Percentiles rank a stretch among this genome's conserved stretches.
These are phyloP conservation scores for Platalea minor DNA, from an alignment of 2,797 vertebrate species.

Conservation along the genomic window DNA sequence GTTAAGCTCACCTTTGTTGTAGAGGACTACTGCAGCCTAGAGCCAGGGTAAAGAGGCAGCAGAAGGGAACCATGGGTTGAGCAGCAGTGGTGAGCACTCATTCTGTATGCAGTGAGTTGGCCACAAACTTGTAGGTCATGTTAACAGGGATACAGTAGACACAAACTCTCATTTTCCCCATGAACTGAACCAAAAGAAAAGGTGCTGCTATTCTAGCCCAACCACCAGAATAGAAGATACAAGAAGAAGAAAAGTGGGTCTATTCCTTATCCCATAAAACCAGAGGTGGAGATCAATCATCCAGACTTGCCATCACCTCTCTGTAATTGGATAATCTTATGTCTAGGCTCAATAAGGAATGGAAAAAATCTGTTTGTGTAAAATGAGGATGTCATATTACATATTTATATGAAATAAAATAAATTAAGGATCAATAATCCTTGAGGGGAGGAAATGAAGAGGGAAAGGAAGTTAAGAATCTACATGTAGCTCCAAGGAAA, in stretches of 20 bases:
- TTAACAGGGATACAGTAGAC: background rate
- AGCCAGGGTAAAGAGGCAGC: background rate
- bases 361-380: background rate
- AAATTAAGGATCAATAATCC: background rate
- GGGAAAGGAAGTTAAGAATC: background rate
- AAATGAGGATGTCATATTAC: background rate
- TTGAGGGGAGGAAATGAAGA: background rate
- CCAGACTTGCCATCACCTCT: background rate
- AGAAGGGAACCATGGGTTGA: accelerated
- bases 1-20: background rate
- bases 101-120: background rate
- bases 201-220: background rate
- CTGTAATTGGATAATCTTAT: background rate
- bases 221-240: background rate
- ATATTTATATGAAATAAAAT: background rate
- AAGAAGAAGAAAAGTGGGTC: background rate
- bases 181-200: background rate
- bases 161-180: background rate
- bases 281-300: background rate
- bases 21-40: background rate
- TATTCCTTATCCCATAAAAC: background rate
- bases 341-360: background rate
- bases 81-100: background rate
- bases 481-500: background rate
- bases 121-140: background rate